Base-by-base conservation (phyloP, 2,113 vertebrate genomes). In the Mionectes macconnelli region DNA sequence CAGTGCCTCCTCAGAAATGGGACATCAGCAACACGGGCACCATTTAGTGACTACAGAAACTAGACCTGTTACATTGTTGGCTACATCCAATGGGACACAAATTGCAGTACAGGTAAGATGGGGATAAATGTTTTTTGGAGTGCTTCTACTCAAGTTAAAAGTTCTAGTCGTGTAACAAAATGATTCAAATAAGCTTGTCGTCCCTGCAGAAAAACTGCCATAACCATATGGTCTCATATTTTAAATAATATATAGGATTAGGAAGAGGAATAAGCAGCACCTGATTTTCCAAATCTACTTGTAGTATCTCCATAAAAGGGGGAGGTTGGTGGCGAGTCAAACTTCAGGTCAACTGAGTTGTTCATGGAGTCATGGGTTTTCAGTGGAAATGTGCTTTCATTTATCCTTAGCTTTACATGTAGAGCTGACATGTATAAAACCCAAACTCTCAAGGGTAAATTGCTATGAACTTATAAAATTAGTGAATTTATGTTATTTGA, bases 51-150 rank as follows among this genome's bases (percentile, higher is more conserved):
- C 98, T 70, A 98, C 98, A 89, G 98, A 98, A 96, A 92, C 98
- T 40, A 98, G 99, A 89, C 99, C 99, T 40, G 98, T 99, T 90
- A 99, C 99, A 2, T 97, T 99, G 95, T 96, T 99, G 96, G 99
- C 99, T 93, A 99, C 99, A 28, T 99, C 99, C 94, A 99, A 99
- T 33, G 99, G 99, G 96, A 99, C 99, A 84, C 99, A 99, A 97
- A 99, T 99, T 84, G 99, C 99, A 92, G 99, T 99, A 62, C 99
- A 99, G 98, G 99, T 99, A 94, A 89, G 78, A 44, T 25, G 22
- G 12, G 62, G 37, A 40, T 76, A 25, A 30, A 25, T n/a, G 20
- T 1, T 62, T 69, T 87, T 60, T 92, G 21, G 40, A 63, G 22
- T 33, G 37, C 56, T 87, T 55, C 17, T 72, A 69, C 11, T 44